These are phyloP conservation scores for Bombus waltoni DNA, from an alignment of 1,140 invertebrate species.

Conservation along the genomic window DNA sequence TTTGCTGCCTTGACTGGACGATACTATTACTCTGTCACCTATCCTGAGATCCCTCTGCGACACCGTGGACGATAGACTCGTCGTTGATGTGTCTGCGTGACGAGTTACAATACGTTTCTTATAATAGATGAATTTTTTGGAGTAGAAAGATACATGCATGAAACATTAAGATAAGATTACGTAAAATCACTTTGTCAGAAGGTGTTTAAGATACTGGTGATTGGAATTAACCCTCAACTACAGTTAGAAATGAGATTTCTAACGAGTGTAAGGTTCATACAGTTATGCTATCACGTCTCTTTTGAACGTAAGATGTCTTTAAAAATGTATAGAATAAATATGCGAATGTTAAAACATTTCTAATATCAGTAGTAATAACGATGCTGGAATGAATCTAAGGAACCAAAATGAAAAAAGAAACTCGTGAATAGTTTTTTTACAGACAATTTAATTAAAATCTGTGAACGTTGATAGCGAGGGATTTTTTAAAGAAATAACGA, in stretches of 20 bases:
- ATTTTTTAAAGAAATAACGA: background rate
- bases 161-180: background rate
- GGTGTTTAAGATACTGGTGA: background rate
- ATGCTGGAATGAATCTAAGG: background rate
- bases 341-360: background rate
- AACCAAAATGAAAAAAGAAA: background rate
- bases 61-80: constrained; percentile 83
- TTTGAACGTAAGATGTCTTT: background rate
- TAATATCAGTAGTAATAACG: too few species aligned
- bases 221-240: background rate
- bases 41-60: constrained; percentile 86
- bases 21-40: constrained; percentile 96
- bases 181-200: background rate
- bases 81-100: constrained; percentile 85
- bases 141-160: background rate
- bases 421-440: background rate
- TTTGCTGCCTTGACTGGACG: constrained; percentile 93
- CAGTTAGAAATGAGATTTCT: background rate
- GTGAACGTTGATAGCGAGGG: background rate
- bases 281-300: background rate
- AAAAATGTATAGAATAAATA: background rate
- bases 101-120: constrained; percentile 53
- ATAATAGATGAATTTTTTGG: background rate
- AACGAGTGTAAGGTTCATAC: background rate
- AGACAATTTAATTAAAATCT: background rate